Evolutionary conservation across 1,140 invertebrate species (phyloP).

Genomic region (Aphelenchoides avenae): DNA sequence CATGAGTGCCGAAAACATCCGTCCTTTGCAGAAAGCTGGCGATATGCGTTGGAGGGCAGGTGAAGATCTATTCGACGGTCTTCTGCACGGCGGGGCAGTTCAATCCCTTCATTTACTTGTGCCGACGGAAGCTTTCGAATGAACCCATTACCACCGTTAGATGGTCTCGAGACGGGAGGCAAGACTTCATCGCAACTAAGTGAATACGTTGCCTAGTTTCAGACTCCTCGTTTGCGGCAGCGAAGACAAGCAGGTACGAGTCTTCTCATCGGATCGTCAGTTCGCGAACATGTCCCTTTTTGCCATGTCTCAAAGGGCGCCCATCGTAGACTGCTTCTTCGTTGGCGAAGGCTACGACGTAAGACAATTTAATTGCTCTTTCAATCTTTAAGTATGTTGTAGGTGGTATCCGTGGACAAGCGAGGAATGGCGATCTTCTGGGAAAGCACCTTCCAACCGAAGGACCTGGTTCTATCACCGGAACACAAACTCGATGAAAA

Average conservation of each 20-base stretch:
- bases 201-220: neutral
- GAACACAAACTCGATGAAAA: neutral
- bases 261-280: constrained; percentile 10
- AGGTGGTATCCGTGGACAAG: constrained; percentile 26
- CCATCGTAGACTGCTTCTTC: constrained; percentile 14
- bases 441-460: neutral
- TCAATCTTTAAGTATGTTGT: neutral
- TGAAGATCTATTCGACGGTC: constrained; percentile 24
- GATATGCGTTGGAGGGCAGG: constrained; percentile 17
- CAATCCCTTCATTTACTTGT: constrained; percentile 18
- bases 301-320: constrained; percentile 12
- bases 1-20: neutral
- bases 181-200: neutral
- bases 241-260: constrained; percentile 19
- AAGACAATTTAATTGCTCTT: neutral
- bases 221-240: constrained; percentile 6
- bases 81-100: constrained; percentile 16
- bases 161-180: constrained; percentile 29
- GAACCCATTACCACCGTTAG: constrained; percentile 21
- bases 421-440: constrained; percentile 15
- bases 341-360: constrained; percentile 15
- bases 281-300: constrained; percentile 15
- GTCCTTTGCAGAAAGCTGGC: constrained; percentile 17
- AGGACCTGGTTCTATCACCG: constrained; percentile 19
- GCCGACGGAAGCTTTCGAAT: constrained; percentile 14